Percentiles rank a stretch among this genome's conserved stretches.
These are phyloP conservation scores for Euwallacea similis DNA, from an alignment of 1,140 invertebrate species.

Conservation along the genomic window DNA sequence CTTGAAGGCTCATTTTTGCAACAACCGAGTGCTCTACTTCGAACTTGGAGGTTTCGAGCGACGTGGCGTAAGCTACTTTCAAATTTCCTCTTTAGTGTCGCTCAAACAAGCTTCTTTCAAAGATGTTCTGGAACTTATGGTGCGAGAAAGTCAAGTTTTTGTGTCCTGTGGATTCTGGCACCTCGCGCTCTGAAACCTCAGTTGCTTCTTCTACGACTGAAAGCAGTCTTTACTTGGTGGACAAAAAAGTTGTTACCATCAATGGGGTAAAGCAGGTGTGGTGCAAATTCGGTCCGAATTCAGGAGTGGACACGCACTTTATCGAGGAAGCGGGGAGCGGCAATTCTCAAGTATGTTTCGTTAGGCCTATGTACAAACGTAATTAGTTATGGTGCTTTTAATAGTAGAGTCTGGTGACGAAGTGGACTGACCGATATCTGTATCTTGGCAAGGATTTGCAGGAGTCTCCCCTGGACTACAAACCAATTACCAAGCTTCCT, in stretches of 20 bases:
- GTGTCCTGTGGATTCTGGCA: constrained; percentile 49
- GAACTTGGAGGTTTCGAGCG: constrained; percentile 56
- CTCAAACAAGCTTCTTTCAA: neutral
- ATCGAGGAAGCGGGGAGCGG: constrained; percentile 10
- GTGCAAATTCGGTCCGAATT: constrained; percentile 49
- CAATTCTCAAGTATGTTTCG: too few species aligned
- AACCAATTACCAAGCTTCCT: constrained; percentile 30
- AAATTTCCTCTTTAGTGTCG: neutral
- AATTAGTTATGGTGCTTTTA: constrained; percentile 30
- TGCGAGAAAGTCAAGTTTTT: constrained; percentile 56
- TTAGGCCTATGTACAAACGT: neutral
- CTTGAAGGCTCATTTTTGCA: constrained; percentile 61
- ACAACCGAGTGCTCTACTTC: constrained; percentile 55
- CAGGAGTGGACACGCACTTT: constrained; percentile 25
- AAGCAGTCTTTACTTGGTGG: constrained; percentile 53
- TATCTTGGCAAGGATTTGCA: constrained; percentile 51
- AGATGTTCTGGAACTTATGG: constrained; percentile 62
- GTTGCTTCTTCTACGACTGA: constrained; percentile 56
- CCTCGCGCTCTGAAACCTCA: constrained; percentile 59
- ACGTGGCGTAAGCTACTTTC: constrained; percentile 51
- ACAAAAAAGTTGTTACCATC: constrained; percentile 45
- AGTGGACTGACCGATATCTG: constrained; percentile 55
- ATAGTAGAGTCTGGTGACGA: constrained; percentile 40
- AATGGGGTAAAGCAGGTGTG: constrained; percentile 52
- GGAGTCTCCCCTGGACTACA: constrained; percentile 26